phyloP scores from a whole-genome alignment of 2,113 vertebrate genomes.

The Nannospalax galili region DNA sequence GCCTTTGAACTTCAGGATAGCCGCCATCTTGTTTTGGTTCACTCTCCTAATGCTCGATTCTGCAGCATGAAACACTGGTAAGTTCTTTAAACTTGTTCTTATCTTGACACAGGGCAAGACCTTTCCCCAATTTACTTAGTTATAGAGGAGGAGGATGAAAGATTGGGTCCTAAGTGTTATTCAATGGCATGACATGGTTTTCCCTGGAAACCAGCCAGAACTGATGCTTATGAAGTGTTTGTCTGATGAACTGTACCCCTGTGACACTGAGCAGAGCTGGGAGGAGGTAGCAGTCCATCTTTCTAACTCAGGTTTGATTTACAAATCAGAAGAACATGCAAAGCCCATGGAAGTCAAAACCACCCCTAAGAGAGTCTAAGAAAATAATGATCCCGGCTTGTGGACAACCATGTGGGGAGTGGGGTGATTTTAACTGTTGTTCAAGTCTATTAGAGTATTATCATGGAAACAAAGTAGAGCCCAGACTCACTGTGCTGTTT shows the following conservation, averaged over 20 bases:
- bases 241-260: slow-evolving; percentile 84
- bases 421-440: background rate
- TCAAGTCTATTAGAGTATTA: slow-evolving; percentile 21
- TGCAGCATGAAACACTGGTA: slow-evolving; percentile 84
- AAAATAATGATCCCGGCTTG: slow-evolving; percentile 26
- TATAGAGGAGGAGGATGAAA: slow-evolving; percentile 85
- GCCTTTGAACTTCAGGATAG: slow-evolving; percentile 84
- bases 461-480: background rate
- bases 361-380: slow-evolving; percentile 34
- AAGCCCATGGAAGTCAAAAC: slow-evolving; percentile 53
- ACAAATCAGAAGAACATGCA: slow-evolving; percentile 83
- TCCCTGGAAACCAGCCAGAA: slow-evolving; percentile 85
- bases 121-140: slow-evolving; percentile 86
- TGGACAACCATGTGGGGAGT: background rate
- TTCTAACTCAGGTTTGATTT: slow-evolving; percentile 84
- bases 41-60: slow-evolving; percentile 76
- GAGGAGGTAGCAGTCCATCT: slow-evolving; percentile 80
- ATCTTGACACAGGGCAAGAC: slow-evolving; percentile 86
- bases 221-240: slow-evolving; percentile 88
- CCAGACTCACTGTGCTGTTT: background rate
- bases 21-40: slow-evolving; percentile 82
- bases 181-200: slow-evolving; percentile 86
- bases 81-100: slow-evolving; percentile 86
- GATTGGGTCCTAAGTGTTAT: slow-evolving; percentile 86
- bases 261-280: slow-evolving; percentile 83